Evolutionary conservation across 2,797 vertebrate genomes (phyloP), one percentile per base, ranked within the genome.

Genomic region (Crocidura indochinensis): DNA sequence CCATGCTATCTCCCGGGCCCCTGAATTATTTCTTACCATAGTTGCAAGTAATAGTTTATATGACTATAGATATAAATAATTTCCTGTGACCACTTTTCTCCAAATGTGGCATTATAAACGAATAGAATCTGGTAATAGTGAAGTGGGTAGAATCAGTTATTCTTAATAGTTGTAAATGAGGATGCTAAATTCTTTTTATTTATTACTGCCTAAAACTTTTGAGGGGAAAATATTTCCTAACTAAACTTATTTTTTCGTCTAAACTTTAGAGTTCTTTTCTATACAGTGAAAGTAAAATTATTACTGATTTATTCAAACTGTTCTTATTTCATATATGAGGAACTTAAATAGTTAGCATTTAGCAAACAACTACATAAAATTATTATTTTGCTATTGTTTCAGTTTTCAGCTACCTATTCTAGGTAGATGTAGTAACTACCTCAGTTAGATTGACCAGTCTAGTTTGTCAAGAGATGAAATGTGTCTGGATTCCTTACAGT

Each of bases 201-300:
- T 72, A 29, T 76, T 27, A 53, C 56, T 65, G 24, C 9, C 22
- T 49, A 8, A 72, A 12, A 51, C 46, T 46, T 80, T 56, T 79
- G 17, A 10, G 38, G 67, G 2, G 72, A 91, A 82, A 80, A 38
- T n/a, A 38, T 2, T 5, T 38, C 11, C 53, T 47, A 72, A 2
- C 12, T 71, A 46, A 84, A 10, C 20, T 38, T 38, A 2, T 38
- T 2, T 38, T 38, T 38, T 38, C 38, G 8, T 53, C n/a, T 79
- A 80, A 80, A 91, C 17, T 53, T 38, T 31, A 73, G 4, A 7
- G 53, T 91, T 22, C 26, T 88, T 87, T 90, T 86, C 56, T 44
- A 56, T 29, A 17, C 24, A 77, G 46, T 74, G 11, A 15, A 90
- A 83, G 17, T 60, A 60, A 84, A 85, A 82, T 38, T 22, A 46